Conservation (phyloP, 2,797 vertebrate species). For the Cuculus canorus region DNA sequence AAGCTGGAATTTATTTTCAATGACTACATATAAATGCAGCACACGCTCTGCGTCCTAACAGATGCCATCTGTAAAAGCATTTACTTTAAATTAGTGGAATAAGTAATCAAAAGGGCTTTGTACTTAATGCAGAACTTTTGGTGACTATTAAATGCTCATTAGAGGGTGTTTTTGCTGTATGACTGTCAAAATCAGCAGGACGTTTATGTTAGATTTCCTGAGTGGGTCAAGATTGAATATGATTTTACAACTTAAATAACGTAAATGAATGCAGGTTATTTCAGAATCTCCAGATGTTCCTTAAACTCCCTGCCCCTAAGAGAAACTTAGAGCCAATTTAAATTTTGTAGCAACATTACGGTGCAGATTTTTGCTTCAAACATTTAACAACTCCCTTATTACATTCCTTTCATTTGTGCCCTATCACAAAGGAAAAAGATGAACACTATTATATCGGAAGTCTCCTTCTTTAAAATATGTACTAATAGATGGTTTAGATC, state of each 20-base stretch:
- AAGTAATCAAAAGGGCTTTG: conserved; percentile 89
- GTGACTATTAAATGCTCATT: conserved; percentile 88
- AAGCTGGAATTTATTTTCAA: conserved; percentile 85
- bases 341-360: conserved; percentile 70
- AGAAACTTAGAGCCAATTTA: conserved; percentile 76
- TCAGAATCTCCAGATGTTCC: conserved; percentile 84
- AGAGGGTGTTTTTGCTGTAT: conserved; percentile 86
- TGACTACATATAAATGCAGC: conserved; percentile 80
- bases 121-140: conserved; percentile 89
- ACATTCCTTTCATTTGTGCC: neutral
- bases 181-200: conserved; percentile 87
- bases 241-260: conserved; percentile 87
- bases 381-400: conserved; percentile 38
- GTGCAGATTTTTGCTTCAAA: conserved; percentile 54
- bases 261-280: conserved; percentile 84
- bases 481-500: neutral
- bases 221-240: conserved; percentile 87
- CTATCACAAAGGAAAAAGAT: neutral
- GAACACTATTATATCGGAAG: neutral
- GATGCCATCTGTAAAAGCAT: conserved; percentile 89
- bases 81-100: conserved; percentile 88
- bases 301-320: conserved; percentile 73
- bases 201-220: conserved; percentile 87
- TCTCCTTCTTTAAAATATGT: neutral
- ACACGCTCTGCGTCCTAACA: conserved; percentile 82